These are phyloP conservation scores for Pocillopora grandis DNA, from an alignment of 92 coral and sea anemone genomes.

Conservation along the genomic window DNA sequence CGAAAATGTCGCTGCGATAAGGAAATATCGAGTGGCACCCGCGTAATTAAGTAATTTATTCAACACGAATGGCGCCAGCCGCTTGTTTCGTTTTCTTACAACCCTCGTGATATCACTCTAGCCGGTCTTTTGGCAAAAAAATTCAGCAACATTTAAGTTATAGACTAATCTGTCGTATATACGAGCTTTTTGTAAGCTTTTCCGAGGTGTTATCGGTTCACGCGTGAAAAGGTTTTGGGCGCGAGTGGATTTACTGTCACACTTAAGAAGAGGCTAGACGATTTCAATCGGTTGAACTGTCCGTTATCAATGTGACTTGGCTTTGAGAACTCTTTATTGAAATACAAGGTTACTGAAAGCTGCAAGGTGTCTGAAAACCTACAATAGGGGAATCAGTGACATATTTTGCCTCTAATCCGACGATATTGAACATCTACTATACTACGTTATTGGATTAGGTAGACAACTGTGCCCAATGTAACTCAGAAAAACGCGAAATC, in stretches of 20 bases:
- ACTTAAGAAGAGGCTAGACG: background rate
- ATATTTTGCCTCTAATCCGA: background rate
- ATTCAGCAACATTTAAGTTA: background rate
- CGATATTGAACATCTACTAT: slow-evolving; percentile 25
- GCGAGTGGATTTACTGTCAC: slow-evolving; percentile 32
- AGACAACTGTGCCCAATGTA: background rate
- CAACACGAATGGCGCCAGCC: slow-evolving; percentile 56
- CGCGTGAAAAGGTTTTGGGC: slow-evolving; percentile 40
- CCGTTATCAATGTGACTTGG: slow-evolving; percentile 9
- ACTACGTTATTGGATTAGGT: slow-evolving; percentile 14
- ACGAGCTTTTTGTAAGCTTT: background rate
- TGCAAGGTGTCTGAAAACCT: background rate
- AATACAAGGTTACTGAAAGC: background rate
- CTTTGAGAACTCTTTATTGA: background rate
- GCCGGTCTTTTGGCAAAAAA: background rate
- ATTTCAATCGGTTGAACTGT: slow-evolving; percentile 2
- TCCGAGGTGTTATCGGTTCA: slow-evolving; percentile 8
- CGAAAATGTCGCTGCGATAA: slow-evolving; percentile 29
- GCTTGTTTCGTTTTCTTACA: slow-evolving; percentile 16
- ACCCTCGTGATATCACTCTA: background rate
- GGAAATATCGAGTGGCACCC: slow-evolving; percentile 53
- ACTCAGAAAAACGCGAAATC: slow-evolving; percentile 22
- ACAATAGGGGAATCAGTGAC: background rate
- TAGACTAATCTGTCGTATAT: background rate
- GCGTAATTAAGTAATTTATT: slow-evolving; percentile 44